Conservation (phyloP, 2,888 invertebrate species). For the Subacronicta megacephala region DNA sequence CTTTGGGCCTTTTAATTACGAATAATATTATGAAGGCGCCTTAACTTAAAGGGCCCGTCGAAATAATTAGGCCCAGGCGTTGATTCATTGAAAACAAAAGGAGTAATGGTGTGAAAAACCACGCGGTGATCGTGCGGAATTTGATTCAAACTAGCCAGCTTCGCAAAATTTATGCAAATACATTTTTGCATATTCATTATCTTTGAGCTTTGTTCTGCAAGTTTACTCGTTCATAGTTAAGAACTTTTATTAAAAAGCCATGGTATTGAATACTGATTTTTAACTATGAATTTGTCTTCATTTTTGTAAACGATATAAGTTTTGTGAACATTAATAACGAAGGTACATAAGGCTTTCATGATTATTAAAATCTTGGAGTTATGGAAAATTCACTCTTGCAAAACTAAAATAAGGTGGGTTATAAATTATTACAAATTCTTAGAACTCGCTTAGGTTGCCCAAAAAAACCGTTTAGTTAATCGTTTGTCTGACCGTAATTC, state of each 20-base stretch:
- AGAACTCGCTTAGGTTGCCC: too few relatives aligned
- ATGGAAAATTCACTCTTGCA: neutral
- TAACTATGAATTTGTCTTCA: slow-evolving; percentile 2
- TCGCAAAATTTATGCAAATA: slow-evolving; percentile 45
- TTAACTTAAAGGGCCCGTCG: slow-evolving; percentile 73
- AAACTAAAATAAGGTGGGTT: neutral
- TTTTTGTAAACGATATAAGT: neutral
- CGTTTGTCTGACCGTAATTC: too few relatives aligned
- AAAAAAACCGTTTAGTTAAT: too few relatives aligned
- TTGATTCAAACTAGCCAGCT: slow-evolving; percentile 39
- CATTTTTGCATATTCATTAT: slow-evolving; percentile 54
- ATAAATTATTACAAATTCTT: too few relatives aligned
- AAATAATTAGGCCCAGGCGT: slow-evolving; percentile 82
- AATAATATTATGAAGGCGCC: slow-evolving; percentile 81
- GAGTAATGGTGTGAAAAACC: slow-evolving; percentile 82
- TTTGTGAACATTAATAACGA: neutral
- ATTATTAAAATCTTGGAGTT: neutral
- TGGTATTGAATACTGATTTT: slow-evolving; percentile 16
- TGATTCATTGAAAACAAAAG: slow-evolving; percentile 82
- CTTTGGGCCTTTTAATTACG: slow-evolving; percentile 81
- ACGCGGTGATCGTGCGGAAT: slow-evolving; percentile 65
- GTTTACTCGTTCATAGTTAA: slow-evolving; percentile 28
- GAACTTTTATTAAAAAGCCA: slow-evolving; percentile 26
- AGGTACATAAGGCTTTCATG: too few relatives aligned
- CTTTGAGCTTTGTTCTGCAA: slow-evolving; percentile 37